phyloP scores from a whole-genome alignment of 1,140 invertebrate genomes.

The Nymphalis io region DNA sequence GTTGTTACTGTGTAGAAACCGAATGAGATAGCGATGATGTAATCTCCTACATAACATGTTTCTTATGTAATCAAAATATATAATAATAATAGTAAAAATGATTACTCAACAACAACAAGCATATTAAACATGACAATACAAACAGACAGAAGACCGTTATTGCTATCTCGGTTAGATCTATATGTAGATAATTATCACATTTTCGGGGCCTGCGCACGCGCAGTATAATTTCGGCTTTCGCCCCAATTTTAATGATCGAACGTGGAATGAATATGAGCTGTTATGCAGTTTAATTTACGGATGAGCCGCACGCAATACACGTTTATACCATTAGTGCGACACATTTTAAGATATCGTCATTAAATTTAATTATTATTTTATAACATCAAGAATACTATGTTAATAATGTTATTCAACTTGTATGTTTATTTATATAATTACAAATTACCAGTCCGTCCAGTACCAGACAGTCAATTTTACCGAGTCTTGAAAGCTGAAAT shows the following conservation, averaged over 20 bases:
- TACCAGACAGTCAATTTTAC: no score
- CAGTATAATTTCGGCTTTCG: constrained; percentile 41
- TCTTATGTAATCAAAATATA: no score
- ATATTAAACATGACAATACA: constrained; percentile 36
- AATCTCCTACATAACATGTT: no score
- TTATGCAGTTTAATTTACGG: constrained; percentile 54
- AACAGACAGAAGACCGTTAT: constrained; percentile 44
- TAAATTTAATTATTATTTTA: neutral
- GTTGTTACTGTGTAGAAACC: no score
- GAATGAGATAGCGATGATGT: no score
- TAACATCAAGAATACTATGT: no score
- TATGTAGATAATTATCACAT: constrained; percentile 41
- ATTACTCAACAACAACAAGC: neutral
- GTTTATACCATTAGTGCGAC: constrained; percentile 13
- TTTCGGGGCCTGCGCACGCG: constrained; percentile 44
- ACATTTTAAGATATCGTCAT: constrained; percentile 1
- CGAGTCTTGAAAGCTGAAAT: no score
- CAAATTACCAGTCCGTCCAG: no score
- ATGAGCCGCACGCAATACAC: constrained; percentile 39
- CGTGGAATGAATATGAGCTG: constrained; percentile 44
- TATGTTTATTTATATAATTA: no score
- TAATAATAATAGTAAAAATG: constrained; percentile 6
- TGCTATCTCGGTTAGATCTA: constrained; percentile 56
- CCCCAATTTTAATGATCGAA: constrained; percentile 55
- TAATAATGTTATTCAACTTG: no score